Evolutionary conservation across 35 echinoderm and acorn worm genomes (phyloP).

Genomic region (Ptychodera flava): DNA sequence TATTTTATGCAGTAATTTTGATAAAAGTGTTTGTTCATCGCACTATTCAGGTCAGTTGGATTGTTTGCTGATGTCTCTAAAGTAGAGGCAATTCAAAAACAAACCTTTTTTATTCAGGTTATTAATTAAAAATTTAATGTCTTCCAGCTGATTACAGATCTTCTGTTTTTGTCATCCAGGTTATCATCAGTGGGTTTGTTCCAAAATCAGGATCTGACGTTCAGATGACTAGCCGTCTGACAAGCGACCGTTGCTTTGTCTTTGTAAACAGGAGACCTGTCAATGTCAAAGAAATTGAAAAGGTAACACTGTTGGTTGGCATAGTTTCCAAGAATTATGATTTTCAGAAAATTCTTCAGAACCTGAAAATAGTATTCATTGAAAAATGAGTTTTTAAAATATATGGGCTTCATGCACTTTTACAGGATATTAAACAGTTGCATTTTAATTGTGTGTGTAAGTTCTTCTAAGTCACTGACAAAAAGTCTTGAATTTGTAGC

Average conservation of each 20-base stretch:
- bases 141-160: too few relatives aligned
- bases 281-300: conserved; percentile 67
- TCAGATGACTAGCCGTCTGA: conserved; percentile 43
- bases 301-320: conserved; percentile 46
- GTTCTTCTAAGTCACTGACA: too few relatives aligned
- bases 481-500: too few relatives aligned
- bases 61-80: too few relatives aligned
- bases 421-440: not conserved
- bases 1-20: too few relatives aligned
- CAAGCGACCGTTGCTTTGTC: conserved; percentile 66
- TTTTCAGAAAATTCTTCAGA: not conserved
- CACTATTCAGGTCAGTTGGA: too few relatives aligned
- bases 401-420: not conserved
- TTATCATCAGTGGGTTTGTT: conserved; percentile 48
- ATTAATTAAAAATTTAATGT: too few relatives aligned
- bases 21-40: too few relatives aligned
- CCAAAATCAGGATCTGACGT: conserved; percentile 50
- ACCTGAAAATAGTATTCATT: not conserved
- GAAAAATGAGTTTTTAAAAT: not conserved
- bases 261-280: conserved; percentile 75
- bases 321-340: too few relatives aligned
- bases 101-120: too few relatives aligned
- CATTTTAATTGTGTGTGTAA: too few relatives aligned
- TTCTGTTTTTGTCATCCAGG: conserved; percentile 24
- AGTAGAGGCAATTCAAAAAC: too few relatives aligned